Percentiles rank a stretch among this genome's conserved stretches.
phyloP scores from a whole-genome alignment of 2,888 invertebrate genomes.

The Euzetes globulus region DNA sequence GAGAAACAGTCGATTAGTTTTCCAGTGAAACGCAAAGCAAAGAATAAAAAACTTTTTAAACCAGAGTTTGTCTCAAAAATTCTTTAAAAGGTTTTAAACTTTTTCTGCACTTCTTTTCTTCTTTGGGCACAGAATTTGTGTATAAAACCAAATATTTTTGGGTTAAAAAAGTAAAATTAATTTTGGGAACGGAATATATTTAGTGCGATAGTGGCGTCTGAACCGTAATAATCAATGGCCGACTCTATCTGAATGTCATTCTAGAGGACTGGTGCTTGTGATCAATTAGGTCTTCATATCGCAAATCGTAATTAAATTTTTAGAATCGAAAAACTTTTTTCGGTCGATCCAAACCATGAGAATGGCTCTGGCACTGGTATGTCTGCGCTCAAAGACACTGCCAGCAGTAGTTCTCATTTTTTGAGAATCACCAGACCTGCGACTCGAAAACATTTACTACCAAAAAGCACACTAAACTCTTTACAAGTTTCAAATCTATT shows the following conservation, averaged over 20 bases:
- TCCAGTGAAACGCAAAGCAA: neutral
- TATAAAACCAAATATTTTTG: neutral
- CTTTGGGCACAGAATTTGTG: neutral
- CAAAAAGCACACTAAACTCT: no score
- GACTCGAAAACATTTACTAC: no score
- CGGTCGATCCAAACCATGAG: neutral
- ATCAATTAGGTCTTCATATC: slow-evolving; percentile 12
- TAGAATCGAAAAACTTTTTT: slow-evolving; percentile 15
- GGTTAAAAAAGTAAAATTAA: neutral
- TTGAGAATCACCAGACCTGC: slow-evolving; percentile 1
- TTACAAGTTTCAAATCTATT: no score
- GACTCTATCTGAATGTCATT: neutral
- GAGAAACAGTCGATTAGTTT: neutral
- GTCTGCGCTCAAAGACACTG: neutral
- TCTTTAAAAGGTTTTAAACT: neutral
- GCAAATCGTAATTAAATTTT: slow-evolving; percentile 2
- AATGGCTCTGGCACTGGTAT: neutral
- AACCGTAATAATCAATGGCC: neutral
- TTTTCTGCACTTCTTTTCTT: neutral
- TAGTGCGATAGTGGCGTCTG: neutral
- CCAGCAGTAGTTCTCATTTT: neutral
- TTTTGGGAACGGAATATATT: neutral
- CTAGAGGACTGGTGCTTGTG: neutral
- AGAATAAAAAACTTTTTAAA: neutral
- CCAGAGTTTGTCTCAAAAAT: neutral